These are phyloP conservation scores for Neoscelio sp. DNA, from an alignment of 2,888 invertebrate genomes.

Conservation along the genomic window DNA sequence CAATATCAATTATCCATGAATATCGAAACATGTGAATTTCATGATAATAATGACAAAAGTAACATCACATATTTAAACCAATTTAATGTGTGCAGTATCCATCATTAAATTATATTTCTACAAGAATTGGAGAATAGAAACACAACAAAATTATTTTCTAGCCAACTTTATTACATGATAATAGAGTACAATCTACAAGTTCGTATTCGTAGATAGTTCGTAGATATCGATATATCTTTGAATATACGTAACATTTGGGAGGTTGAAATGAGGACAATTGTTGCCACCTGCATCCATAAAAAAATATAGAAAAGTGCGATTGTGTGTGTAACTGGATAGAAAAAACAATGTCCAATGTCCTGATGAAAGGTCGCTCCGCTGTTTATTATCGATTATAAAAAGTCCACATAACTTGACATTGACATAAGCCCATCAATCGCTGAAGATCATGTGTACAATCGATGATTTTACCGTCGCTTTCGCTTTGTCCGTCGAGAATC, in stretches of 20 bases:
- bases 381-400: constrained; percentile 52
- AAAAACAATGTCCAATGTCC: constrained; percentile 75
- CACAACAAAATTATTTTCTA: constrained; percentile 74
- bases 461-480: constrained; percentile 48
- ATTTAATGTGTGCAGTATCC: too few relatives aligned
- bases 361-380: constrained; percentile 64
- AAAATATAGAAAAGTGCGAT: constrained; percentile 78
- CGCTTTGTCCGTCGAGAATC: constrained; percentile 58
- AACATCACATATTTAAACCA: too few relatives aligned
- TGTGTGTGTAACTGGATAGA: constrained; percentile 70
- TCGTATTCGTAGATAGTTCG: constrained; percentile 76
- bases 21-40: too few relatives aligned
- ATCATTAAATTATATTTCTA: too few relatives aligned
- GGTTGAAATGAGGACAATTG: constrained; percentile 76
- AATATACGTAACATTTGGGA: constrained; percentile 80
- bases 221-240: constrained; percentile 80
- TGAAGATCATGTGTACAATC: constrained; percentile 58
- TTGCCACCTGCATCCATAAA: constrained; percentile 75
- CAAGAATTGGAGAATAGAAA: too few relatives aligned
- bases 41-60: too few relatives aligned
- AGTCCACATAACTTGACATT: constrained; percentile 53
- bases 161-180: constrained; percentile 81
- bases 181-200: constrained; percentile 81
- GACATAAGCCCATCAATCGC: constrained; percentile 51
- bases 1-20: too few relatives aligned